These are phyloP conservation scores for Nasonia giraulti DNA, from an alignment of 1,140 invertebrate genomes.

Conservation along the genomic window DNA sequence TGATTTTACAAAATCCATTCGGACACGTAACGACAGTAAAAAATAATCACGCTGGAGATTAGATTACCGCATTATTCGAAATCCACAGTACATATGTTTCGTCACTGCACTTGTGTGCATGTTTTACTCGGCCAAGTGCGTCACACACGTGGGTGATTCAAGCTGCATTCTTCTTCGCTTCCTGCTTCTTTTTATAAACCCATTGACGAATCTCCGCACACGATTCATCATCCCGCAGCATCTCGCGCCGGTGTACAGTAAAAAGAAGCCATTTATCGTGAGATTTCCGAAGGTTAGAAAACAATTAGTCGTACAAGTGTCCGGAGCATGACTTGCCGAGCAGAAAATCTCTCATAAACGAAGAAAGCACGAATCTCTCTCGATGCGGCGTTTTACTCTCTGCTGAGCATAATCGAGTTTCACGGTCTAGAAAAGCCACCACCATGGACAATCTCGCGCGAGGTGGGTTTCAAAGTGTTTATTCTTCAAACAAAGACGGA, in stretches of 20 bases:
- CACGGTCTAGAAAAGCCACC: constrained; percentile 34
- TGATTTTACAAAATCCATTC: not conserved
- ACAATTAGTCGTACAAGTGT: constrained; percentile 25
- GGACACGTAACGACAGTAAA: constrained; percentile 12
- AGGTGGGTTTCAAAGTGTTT: constrained; percentile 8
- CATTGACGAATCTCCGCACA: not conserved
- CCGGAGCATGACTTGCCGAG: not conserved
- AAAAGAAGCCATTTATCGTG: not conserved
- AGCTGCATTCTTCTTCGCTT: not conserved
- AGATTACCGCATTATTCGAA: not conserved
- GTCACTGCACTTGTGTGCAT: not conserved
- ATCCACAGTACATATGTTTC: not conserved
- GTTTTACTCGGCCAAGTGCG: not conserved
- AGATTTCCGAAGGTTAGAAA: constrained; percentile 23
- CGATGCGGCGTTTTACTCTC: constrained; percentile 17
- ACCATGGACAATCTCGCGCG: not conserved
- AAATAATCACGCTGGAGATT: constrained; percentile 1
- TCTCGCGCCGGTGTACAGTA: not conserved
- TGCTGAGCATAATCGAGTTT: constrained; percentile 43
- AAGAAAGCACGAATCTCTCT: constrained; percentile 37
- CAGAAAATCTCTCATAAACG: constrained; percentile 34
- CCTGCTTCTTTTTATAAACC: not conserved
- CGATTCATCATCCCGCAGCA: not conserved
- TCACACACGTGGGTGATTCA: constrained; percentile 34
- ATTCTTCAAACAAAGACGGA: constrained; percentile 21